phyloP scores from a whole-genome alignment of 2,797 vertebrate species.

The Saxicola maurus region DNA sequence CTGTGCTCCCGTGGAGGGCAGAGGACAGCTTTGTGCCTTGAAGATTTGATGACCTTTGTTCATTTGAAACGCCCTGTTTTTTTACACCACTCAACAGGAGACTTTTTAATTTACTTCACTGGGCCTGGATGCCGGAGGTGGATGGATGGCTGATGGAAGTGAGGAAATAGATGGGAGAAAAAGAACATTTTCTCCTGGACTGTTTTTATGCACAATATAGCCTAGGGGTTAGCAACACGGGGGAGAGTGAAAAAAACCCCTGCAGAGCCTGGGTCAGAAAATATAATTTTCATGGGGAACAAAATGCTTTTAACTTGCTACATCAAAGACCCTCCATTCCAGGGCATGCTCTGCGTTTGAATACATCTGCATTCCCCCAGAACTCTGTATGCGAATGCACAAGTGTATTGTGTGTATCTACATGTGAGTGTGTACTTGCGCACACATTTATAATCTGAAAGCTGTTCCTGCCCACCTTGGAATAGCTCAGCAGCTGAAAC shows the following conservation, averaged over 20 bases:
- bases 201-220: background rate
- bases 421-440: background rate
- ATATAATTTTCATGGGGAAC: background rate
- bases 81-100: background rate
- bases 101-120: constrained; percentile 12
- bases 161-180: background rate
- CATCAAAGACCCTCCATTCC: background rate
- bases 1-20: background rate
- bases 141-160: background rate
- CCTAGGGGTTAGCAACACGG: background rate
- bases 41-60: background rate
- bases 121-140: background rate
- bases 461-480: background rate
- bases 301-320: background rate
- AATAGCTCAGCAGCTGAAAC: background rate
- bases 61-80: background rate
- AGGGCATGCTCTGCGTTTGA: fast-evolving
- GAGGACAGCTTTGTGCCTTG: constrained; percentile 14
- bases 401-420: background rate
- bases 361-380: background rate
- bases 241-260: background rate
- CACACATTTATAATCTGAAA: background rate
- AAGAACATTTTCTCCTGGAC: background rate
- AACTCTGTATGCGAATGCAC: background rate
- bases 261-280: background rate